Evolutionary conservation across 1,140 invertebrate genomes (phyloP), one percentile per base, ranked within the genome.

Genomic region (Drosophila lini): DNA sequence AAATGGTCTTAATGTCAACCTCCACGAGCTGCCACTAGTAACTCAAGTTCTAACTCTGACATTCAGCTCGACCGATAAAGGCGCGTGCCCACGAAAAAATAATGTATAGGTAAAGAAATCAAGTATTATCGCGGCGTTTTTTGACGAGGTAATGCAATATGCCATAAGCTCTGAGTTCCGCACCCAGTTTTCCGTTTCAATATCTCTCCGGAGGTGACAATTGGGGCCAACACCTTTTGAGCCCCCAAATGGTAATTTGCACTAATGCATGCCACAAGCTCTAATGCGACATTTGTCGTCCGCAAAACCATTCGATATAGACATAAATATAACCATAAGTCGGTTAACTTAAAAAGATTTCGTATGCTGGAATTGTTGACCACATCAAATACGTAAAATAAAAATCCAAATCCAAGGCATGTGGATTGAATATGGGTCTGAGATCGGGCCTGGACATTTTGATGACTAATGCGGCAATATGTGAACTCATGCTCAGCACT

Each of bases 201-300:
- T 84, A 74, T 85, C 67, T 77, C 61, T 86, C 59, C 44, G 55
- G 69, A 85, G 82, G 82, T 85, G 82, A 85, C 82, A 85, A 85
- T 85, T 85, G 82, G 83, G 83, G 82, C 82, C 83, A 88, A 86
- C 82, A 88, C 74, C 83, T 88, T 81, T 79, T 73, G 64, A 47
- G 64, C 60, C 60, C 38, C 38, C 47, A 63, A 82, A 83, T 82
- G 77, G 75, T 76, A 88, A 85, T 85, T 79, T 82, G 62, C 70
- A 65, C 65, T 85, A 85, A 85, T 85, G 79, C 57, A 67, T 34
- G 42, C 79, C 75, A 67, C 61, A 75, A 82, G 60, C 57, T 25
- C 62, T 61, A 75, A 80, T 68, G 76, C 62, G 64, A 59, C 80
- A 69, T 56, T 53, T 60, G 48, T 67, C 52, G 19, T 44, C 55